Conservation (phyloP, 1,140 invertebrate species). For the Whitmania pigra region DNA sequence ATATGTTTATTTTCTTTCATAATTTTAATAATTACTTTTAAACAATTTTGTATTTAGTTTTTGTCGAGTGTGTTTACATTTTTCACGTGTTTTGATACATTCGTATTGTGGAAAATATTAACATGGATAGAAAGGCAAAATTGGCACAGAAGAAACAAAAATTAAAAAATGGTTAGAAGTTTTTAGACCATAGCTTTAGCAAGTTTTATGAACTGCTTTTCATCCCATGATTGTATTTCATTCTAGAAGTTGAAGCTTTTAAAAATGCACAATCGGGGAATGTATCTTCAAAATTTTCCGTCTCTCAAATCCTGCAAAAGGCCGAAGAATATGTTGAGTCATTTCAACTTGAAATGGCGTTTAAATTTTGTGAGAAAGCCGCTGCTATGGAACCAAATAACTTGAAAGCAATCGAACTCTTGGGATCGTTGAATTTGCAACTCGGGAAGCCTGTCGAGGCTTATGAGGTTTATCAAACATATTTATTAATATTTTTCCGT, state of each 20-base stretch:
- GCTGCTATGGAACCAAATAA: not conserved
- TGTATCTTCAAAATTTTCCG: not conserved
- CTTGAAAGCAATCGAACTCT: not conserved
- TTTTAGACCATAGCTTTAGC: too few species aligned
- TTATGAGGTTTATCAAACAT: not conserved
- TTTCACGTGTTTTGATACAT: not conserved
- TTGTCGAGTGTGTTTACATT: conserved; percentile 6
- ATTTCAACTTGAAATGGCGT: conserved; percentile 7
- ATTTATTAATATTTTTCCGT: not conserved
- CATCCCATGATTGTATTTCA: too few species aligned
- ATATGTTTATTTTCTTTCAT: too few species aligned
- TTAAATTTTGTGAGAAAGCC: conserved; percentile 6
- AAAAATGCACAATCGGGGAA: not conserved
- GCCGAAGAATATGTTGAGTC: not conserved
- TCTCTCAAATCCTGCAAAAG: not conserved
- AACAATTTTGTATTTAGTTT: not conserved
- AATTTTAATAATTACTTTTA: too few species aligned
- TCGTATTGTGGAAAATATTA: not conserved
- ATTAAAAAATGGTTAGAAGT: not conserved
- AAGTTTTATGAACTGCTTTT: too few species aligned
- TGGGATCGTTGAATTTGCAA: conserved; percentile 1
- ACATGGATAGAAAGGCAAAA: conserved; percentile 1
- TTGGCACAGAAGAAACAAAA: conserved; percentile 12
- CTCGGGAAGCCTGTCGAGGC: not conserved
- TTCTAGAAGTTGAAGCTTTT: too few species aligned